Percentiles rank a stretch among this genome's conserved stretches.
phyloP scores from a whole-genome alignment of 37 sponge, comb jelly and placozoan species.

The Aplysina aerophoba region DNA sequence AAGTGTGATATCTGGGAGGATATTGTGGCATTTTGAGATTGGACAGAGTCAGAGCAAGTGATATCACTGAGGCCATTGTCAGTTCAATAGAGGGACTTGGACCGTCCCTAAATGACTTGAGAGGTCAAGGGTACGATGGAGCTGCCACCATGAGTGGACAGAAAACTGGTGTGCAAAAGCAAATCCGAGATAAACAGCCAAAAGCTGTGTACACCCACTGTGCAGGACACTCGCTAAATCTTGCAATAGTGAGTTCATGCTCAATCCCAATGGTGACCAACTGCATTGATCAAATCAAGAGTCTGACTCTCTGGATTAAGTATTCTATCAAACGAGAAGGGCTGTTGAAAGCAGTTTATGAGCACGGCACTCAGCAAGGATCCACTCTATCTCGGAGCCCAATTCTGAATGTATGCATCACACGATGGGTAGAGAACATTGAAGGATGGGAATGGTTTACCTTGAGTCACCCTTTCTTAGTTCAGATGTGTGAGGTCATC shows the following conservation, averaged over 20 bases:
- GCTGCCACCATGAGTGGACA: slow-evolving; percentile 72
- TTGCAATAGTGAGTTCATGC: slow-evolving; percentile 58
- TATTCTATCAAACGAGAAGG: slow-evolving; percentile 57
- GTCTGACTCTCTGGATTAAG: slow-evolving; percentile 55
- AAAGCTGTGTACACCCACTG: slow-evolving; percentile 63
- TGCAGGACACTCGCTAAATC: slow-evolving; percentile 65
- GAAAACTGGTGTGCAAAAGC: slow-evolving; percentile 65
- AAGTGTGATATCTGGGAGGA: slow-evolving; percentile 51
- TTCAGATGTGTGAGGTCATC: slow-evolving; percentile 60
- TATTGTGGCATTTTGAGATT: slow-evolving; percentile 53
- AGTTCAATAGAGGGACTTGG: slow-evolving; percentile 35
- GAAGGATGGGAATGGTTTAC: slow-evolving; percentile 66
- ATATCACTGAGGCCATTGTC: slow-evolving; percentile 61
- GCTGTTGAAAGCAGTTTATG: slow-evolving; percentile 39
- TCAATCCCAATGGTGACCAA: slow-evolving; percentile 30
- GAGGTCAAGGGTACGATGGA: slow-evolving; percentile 73
- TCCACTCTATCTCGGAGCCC: slow-evolving; percentile 28
- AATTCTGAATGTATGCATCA: slow-evolving; percentile 61
- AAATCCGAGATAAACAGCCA: slow-evolving; percentile 57
- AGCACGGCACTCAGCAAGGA: not conserved
- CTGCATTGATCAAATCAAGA: slow-evolving; percentile 58
- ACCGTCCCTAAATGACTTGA: slow-evolving; percentile 50
- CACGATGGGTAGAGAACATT: slow-evolving; percentile 72
- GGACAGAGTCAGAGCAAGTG: slow-evolving; percentile 52
- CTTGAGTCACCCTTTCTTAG: slow-evolving; percentile 48